Base-by-base conservation (phyloP, 35 echinoderm and acorn worm species). In the Amphiura filiformis region DNA sequence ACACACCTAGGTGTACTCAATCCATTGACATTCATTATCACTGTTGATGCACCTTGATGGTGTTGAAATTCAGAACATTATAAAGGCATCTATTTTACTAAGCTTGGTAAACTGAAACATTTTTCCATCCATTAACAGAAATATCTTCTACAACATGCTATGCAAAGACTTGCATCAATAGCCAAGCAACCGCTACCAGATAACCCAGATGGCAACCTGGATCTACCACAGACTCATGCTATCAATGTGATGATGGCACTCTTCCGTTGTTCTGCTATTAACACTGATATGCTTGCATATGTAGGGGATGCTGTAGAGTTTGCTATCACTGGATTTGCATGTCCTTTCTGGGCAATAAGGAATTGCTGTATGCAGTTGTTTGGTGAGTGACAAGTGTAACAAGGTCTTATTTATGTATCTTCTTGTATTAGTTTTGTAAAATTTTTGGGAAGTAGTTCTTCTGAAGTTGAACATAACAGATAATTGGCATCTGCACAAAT, bases 311-410 rank as follows among this genome's bases (percentile, higher is more conserved):
- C 87, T 38, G 84, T 95, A 4, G 82, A 92, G 39, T 38, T 92
- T 4, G 88, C 96, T 39, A 95, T 99, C 22, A 34, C 57, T 87
- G 96, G 96, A 2, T n/a, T 99, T 81, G 80, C 92, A 0, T 99
- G 87, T 13, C 76, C 90, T 14, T 84, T 39, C 36, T 99, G 91
- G 84, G 82, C 75, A 22, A 80, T 99, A 4, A 89, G 93, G 39
- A 99, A 99, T 83, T 88, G 76, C 22, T 95, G 82, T 77, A 99
- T 94, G 90, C 90, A 87, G 65, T 81, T 99, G 39, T 93, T 94
- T 81, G 96, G 96, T 99, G 76, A 85, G 90, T 84, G 26, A 31
- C 0, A 38, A n/a, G n/a, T n/a, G n/a, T n/a, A n/a, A n/a, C n/a
- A n/a, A n/a, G n/a, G n/a, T n/a, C n/a, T n/a, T n/a, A n/a, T n/a